Percentiles rank a stretch among this genome's conserved stretches.
Evolutionary conservation across 2,113 vertebrate genomes (phyloP).

Genomic region (Eurypyga helias): DNA sequence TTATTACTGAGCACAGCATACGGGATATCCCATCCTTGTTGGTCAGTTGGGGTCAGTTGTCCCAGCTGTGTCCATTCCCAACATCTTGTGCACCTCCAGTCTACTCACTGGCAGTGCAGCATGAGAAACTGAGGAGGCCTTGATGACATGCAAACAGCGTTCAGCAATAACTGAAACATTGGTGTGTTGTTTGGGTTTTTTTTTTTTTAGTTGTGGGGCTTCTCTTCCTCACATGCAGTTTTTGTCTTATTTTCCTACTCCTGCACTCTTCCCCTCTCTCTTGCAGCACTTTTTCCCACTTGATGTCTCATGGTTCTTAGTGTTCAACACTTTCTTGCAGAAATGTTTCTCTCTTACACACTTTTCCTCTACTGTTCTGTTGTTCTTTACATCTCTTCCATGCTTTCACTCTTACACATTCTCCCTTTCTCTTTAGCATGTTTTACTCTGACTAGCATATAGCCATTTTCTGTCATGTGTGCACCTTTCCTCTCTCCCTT

Average conservation of each 20-base stretch:
- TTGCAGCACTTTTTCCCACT: not conserved
- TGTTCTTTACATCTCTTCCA: not conserved
- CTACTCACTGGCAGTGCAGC: not conserved
- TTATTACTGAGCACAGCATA: not conserved
- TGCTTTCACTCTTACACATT: not conserved
- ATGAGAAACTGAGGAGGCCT: not conserved
- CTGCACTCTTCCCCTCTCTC: not conserved
- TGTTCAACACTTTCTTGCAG: not conserved
- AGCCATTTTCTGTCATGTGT: not conserved
- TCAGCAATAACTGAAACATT: not conserved
- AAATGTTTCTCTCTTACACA: not conserved
- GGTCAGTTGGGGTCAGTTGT: not conserved
- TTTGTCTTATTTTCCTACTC: not conserved
- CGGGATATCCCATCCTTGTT: not conserved
- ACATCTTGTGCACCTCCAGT: not conserved
- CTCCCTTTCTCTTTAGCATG: not conserved
- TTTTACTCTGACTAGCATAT: not conserved
- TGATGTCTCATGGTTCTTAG: not conserved
- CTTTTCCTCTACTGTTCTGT: not conserved
- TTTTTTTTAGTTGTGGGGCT: not conserved
- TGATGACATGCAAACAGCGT: not conserved
- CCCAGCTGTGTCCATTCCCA: not conserved
- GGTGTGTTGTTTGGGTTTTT: not conserved
- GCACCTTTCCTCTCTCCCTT: not conserved
- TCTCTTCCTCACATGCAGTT: not conserved